phyloP scores from a whole-genome alignment of 2,888 invertebrate genomes.

The Calameuta pallipes region DNA sequence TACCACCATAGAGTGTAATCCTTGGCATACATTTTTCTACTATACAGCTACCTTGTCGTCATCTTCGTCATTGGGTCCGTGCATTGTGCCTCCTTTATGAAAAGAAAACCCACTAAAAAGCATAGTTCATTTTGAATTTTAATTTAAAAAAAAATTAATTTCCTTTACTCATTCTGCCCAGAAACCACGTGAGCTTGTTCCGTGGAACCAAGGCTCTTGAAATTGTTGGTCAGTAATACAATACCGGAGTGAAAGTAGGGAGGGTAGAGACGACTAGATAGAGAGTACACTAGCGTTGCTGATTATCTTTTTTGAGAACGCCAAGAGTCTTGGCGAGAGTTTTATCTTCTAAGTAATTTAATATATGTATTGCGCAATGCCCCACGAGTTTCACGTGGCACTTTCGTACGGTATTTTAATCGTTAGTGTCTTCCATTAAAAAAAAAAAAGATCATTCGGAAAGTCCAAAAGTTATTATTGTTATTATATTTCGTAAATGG shows the following conservation, averaged over 20 bases:
- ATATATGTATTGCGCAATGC: not conserved
- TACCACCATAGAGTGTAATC: not conserved
- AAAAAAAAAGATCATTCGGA: too few relatives aligned
- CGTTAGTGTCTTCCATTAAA: not conserved
- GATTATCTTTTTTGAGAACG: not conserved
- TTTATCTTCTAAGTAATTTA: not conserved
- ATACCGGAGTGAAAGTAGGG: constrained; percentile 41
- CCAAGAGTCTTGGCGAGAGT: not conserved
- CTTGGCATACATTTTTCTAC: not conserved
- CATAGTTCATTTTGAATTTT: not conserved
- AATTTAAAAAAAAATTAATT: not conserved
- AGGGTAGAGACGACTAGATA: not conserved
- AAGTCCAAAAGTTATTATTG: too few relatives aligned
- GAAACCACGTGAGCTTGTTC: not conserved
- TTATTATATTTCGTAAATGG: too few relatives aligned
- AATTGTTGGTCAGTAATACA: constrained; percentile 40
- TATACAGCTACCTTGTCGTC: not conserved
- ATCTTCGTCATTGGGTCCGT: not conserved
- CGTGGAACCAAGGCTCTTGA: not conserved
- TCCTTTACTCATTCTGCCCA: not conserved
- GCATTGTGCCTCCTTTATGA: not conserved
- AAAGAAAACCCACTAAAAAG: not conserved
- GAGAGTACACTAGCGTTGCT: not conserved
- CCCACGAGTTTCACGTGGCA: not conserved
- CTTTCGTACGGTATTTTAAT: not conserved